phyloP scores from a whole-genome alignment of 2,113 vertebrate species.

The Coracopsis vasa region DNA sequence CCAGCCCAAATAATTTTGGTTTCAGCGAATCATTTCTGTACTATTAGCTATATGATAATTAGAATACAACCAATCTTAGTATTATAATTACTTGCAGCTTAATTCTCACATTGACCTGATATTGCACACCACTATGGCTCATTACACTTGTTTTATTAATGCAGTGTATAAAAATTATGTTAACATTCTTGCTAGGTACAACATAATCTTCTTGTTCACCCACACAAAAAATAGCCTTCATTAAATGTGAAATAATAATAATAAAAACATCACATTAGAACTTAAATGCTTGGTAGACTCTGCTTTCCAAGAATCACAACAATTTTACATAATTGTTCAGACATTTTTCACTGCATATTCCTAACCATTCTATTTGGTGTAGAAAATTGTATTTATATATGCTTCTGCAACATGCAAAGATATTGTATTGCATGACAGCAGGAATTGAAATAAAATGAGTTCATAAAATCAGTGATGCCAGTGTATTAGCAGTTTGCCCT shows the following conservation, averaged over 20 bases:
- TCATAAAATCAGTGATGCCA: slow-evolving; percentile 33
- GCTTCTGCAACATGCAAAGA: background rate
- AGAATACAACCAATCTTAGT: slow-evolving; percentile 49
- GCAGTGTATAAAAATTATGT: slow-evolving; percentile 43
- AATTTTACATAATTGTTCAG: slow-evolving; percentile 15
- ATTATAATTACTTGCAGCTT: slow-evolving; percentile 52
- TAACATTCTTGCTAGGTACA: slow-evolving; percentile 44
- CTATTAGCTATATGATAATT: slow-evolving; percentile 30
- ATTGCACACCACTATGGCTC: slow-evolving; percentile 41
- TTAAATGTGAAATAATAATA: slow-evolving; percentile 30
- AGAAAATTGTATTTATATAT: background rate
- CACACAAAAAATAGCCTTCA: slow-evolving; percentile 26
- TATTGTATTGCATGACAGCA: background rate
- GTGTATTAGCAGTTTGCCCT: background rate
- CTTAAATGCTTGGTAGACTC: slow-evolving; percentile 5
- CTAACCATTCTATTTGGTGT: background rate
- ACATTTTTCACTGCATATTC: background rate
- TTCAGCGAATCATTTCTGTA: background rate
- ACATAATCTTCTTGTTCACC: slow-evolving; percentile 44
- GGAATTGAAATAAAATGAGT: slow-evolving; percentile 15
- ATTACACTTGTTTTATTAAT: slow-evolving; percentile 63
- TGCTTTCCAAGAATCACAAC: slow-evolving; percentile 25
- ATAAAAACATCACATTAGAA: slow-evolving; percentile 23
- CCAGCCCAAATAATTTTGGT: slow-evolving; percentile 11
- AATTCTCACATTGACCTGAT: slow-evolving; percentile 51